These are phyloP conservation scores for Acleris literana DNA, from an alignment of 2,888 invertebrate genomes.

Conservation along the genomic window DNA sequence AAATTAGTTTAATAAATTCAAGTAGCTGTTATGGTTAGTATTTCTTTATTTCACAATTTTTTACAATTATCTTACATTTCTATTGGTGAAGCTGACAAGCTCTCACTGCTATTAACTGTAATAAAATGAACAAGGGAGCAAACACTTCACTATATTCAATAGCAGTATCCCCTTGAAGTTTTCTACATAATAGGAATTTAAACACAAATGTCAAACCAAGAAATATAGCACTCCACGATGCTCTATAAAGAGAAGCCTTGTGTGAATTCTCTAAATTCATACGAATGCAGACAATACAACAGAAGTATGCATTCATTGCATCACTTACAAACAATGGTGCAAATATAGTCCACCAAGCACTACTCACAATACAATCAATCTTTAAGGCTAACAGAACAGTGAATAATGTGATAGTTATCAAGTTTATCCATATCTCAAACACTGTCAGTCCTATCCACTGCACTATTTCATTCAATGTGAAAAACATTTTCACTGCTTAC, in stretches of 20 bases:
- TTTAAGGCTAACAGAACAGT: conserved; percentile 92
- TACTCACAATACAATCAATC: conserved; percentile 85
- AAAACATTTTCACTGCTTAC: conserved; percentile 86
- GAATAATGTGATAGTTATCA: conserved; percentile 92
- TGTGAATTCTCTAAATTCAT: conserved; percentile 92
- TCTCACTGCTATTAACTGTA: conserved; percentile 94
- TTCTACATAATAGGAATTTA: conserved; percentile 95
- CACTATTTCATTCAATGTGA: conserved; percentile 94
- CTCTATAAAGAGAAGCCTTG: conserved; percentile 90
- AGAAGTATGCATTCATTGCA: conserved; percentile 96
- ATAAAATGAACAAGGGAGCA: conserved; percentile 94
- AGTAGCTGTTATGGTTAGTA: background rate
- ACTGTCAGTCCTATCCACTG: conserved; percentile 97
- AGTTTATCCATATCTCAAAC: conserved; percentile 97
- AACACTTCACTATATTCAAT: conserved; percentile 96
- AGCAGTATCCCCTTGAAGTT: conserved; percentile 90
- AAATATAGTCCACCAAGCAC: conserved; percentile 95
- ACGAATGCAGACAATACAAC: conserved; percentile 96
- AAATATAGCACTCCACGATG: conserved; percentile 93
- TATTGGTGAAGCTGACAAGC: conserved; percentile 93
- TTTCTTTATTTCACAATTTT: conserved; percentile 29
- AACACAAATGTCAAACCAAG: conserved; percentile 93
- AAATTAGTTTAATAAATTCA: conserved; percentile 4
- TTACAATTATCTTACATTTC: conserved; percentile 32
- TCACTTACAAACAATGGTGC: conserved; percentile 96